A percentile compares a stretch with the other conserved stretches of the same genome.
Conservation (phyloP, 2,113 vertebrate genomes). For the Microcebus tavaratra region DNA sequence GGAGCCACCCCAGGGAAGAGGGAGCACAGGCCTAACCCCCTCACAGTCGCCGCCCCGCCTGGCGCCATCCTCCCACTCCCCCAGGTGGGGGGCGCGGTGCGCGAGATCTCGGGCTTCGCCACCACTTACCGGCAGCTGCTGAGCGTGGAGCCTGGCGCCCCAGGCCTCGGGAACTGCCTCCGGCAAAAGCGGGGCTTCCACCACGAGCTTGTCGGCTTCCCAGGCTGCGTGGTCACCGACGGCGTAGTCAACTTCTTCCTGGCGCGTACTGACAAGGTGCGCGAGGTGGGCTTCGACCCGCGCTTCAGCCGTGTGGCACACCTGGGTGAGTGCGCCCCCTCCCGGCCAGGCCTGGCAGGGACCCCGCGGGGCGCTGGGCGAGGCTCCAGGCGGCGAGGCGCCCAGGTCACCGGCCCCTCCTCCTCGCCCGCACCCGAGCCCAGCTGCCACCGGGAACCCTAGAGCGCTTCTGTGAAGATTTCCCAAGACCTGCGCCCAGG, state of each 20-base stretch:
- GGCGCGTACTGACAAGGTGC: conserved; percentile 90
- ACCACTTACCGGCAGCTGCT: conserved; percentile 91
- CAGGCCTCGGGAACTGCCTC: conserved; percentile 89
- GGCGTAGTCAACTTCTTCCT: conserved; percentile 96
- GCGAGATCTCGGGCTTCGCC: conserved; percentile 90
- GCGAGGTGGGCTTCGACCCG: conserved; percentile 92
- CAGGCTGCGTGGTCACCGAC: conserved; percentile 92
- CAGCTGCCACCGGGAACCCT: not conserved
- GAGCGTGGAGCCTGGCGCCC: conserved; percentile 87
- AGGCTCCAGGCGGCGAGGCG: rapidly evolving
- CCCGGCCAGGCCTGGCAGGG: not conserved
- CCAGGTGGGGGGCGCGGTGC: conserved; percentile 93
- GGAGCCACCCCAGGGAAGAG: too few species aligned
- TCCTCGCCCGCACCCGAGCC: rapidly evolving
- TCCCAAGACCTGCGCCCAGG: not conserved
- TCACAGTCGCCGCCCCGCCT: not conserved
- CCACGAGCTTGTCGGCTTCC: conserved; percentile 89
- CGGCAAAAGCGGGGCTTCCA: conserved; percentile 87
- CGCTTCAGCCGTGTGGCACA: conserved; percentile 88
- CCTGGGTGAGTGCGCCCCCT: conserved; percentile 86
- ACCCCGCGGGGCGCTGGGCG: rapidly evolving
- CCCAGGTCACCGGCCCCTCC: not conserved
- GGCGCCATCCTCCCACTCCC: not conserved
- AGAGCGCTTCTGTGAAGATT: not conserved
- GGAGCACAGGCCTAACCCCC: not conserved